Base-by-base conservation (phyloP, 2,797 vertebrate species). In the Leptodactylus fallax region DNA sequence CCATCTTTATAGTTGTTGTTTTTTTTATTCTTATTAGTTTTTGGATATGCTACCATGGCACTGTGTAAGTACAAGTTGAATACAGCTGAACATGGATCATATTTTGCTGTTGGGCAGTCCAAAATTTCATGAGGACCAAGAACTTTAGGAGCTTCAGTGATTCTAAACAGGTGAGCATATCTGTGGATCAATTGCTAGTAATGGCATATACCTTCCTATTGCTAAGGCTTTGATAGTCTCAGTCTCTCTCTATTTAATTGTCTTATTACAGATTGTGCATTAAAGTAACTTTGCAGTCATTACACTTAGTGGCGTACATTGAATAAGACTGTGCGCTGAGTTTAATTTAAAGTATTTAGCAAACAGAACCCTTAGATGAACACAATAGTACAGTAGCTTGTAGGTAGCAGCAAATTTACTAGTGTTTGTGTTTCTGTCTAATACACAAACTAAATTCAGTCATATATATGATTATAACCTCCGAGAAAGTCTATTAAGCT, bases 401-500 rank as follows among this genome's bases (percentile, higher is more conserved):
- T 63, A 81, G 55, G 80, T 55, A 81, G 55, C 25, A 69, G 72
- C 51, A 45, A 71, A 88, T 60, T 80, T 88, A 80, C 77, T 78
- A 51, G 45, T 88, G 77, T 88, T 88, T 85, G 63, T 85, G 27
- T 80, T 85, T 72, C 23, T 71, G 60, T 79, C 63, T 84, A 84
- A 80, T 60, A 56, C 67, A 55, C 51, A 63, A 74, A 53, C 63
- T 51, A 79, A 58, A 83, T 74, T 60, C 77, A 63, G 51, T 65
- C 87, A 36, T 79, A 80, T 85, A 71, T 85, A 63, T 74, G 82
- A 85, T 88, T 80, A 88, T 49, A 88, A 85, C 63, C 78, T 81
- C 49, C n/a, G 23, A 51, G 77, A 88, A 81, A 85, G 82, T 83
- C 81, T 88, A 88, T 84, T 85, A 85, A 88, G 53, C 87, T 49